phyloP scores from a whole-genome alignment of 2,888 invertebrate genomes.

The Pandemis corylana region DNA sequence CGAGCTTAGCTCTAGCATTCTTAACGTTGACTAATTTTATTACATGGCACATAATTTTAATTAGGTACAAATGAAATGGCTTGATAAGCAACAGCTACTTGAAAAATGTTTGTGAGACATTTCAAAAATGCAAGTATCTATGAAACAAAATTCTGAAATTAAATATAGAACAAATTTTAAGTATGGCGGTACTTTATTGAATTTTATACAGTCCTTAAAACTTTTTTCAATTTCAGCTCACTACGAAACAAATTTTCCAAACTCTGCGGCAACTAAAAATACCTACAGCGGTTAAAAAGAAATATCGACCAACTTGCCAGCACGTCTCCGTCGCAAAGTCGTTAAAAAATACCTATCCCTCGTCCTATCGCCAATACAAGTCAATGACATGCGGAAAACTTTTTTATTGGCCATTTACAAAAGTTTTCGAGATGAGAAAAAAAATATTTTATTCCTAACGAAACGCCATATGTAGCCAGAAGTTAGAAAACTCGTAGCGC shows the following conservation, averaged over 20 bases:
- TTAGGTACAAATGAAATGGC: no score
- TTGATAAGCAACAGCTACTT: no score
- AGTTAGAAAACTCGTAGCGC: slow-evolving; percentile 35
- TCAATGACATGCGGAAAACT: slow-evolving; percentile 41
- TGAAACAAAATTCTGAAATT: background rate
- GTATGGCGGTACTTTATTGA: background rate
- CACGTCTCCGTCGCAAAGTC: slow-evolving; percentile 35
- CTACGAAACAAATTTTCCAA: slow-evolving; percentile 7
- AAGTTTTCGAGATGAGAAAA: slow-evolving; percentile 38
- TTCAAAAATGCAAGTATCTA: no score
- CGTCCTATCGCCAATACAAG: slow-evolving; percentile 37
- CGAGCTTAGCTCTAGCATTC: no score
- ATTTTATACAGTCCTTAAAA: slow-evolving; percentile 20
- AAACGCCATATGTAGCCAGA: slow-evolving; percentile 42
- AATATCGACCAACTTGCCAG: slow-evolving; percentile 34
- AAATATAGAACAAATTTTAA: background rate
- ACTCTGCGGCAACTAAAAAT: slow-evolving; percentile 26
- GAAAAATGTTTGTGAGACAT: no score
- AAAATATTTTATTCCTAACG: slow-evolving; percentile 40
- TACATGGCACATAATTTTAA: no score
- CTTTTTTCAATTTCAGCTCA: slow-evolving; percentile 36
- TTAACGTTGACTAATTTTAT: no score
- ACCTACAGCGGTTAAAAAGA: slow-evolving; percentile 37
- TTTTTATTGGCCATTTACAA: slow-evolving; percentile 41
- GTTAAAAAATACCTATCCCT: slow-evolving; percentile 39